Base-by-base conservation (phyloP, 2,888 invertebrate species). In the Epinotia brunnichana region DNA sequence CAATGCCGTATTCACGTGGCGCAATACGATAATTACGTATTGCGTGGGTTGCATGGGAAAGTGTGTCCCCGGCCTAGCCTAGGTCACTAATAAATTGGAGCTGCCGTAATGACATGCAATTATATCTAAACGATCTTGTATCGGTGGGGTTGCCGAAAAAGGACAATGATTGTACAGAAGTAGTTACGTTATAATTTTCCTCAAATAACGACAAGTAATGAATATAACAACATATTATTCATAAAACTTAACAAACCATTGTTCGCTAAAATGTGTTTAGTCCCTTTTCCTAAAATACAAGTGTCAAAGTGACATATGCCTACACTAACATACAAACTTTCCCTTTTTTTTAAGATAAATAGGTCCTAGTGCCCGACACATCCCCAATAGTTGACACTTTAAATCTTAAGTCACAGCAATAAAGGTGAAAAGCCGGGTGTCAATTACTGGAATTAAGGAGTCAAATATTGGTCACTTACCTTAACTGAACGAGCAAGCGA, bases 41-140 rank as follows among this genome's bases (percentile, higher is more conserved):
- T 85, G 90, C 89, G 91, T 91, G 88, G 91, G 90, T 83, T 85
- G 89, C 88, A 84, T 91, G 91, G 88, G 91, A 91, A 92, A 80
- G 75, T 76, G 78, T 77, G 74, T 78, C 77, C 74, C 77, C 73
- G 73, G 61, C 67, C 69, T 73, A 68, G 41, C 62, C 66, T 72
- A 73, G 73, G 63, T 68, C 73, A 68, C 73, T 69, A 63, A 73
- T 69, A 73, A 63, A 73, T 73, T 63, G 62, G 66, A 56, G 62
- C 73, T 63, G 41, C 29, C 56, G 51, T 69, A 73, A 73, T 73
- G 62, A 63, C 57, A 63, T 24, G 29, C 62, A 62, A 72, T 72
- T 62, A 67, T 69, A 56, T 51, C 56, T 64, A 35, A 67, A 61
- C 53, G 67, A 63, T 61, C 57, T 57, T 41, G 21, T 53, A 15